These are phyloP conservation scores for Drosophila auraria DNA, from an alignment of 1,140 invertebrate genomes.

Conservation along the genomic window DNA sequence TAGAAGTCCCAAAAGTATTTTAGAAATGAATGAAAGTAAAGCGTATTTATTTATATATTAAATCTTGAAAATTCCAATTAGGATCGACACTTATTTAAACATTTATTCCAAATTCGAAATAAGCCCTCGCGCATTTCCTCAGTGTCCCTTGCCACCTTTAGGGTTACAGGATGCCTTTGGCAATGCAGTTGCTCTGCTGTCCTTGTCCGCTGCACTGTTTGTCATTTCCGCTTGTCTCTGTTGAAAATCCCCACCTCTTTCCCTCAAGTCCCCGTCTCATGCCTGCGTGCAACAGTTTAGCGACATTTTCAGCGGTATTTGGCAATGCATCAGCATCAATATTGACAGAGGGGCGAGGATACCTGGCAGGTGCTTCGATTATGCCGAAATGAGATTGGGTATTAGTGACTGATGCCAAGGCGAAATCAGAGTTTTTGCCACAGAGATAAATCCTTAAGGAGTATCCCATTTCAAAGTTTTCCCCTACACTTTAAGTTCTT, in stretches of 20 bases:
- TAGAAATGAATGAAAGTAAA: no score
- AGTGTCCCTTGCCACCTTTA: constrained; percentile 5
- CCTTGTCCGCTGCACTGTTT: constrained; percentile 49
- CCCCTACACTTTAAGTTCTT: constrained; percentile 4
- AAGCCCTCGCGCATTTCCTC: background rate
- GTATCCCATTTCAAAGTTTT: constrained; percentile 17
- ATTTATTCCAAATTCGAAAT: no score
- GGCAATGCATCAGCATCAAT: constrained; percentile 77
- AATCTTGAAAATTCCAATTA: background rate
- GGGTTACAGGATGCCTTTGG: constrained; percentile 25
- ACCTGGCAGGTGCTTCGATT: constrained; percentile 51
- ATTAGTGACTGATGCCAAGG: constrained; percentile 15
- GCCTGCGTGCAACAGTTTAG: constrained; percentile 64
- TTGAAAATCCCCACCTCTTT: background rate
- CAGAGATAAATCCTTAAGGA: background rate
- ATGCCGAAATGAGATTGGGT: constrained; percentile 52
- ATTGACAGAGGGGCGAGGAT: constrained; percentile 46
- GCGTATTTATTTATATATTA: no score
- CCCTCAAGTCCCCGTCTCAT: background rate
- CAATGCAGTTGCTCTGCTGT: constrained; percentile 20
- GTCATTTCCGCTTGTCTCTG: constrained; percentile 69
- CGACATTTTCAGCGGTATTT: constrained; percentile 48
- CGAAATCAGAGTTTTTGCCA: constrained; percentile 12
- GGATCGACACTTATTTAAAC: no score
- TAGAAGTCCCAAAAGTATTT: no score